Evolutionary conservation across 2,888 invertebrate genomes (phyloP).

Genomic region (Ypsolopha sequella): DNA sequence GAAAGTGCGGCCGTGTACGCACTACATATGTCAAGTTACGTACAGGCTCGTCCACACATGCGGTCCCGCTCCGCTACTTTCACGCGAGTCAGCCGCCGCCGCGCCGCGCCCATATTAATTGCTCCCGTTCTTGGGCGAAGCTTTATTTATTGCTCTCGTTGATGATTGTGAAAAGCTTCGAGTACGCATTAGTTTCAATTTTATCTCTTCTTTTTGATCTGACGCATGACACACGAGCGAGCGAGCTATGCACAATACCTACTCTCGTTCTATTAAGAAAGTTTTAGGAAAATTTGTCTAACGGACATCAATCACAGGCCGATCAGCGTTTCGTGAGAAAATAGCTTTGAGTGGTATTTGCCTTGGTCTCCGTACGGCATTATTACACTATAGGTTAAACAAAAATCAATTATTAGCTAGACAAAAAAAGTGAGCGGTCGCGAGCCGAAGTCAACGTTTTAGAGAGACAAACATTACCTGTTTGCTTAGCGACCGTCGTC

Average conservation of each 20-base stretch:
- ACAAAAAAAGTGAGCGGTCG: conserved; percentile 59
- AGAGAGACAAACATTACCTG: conserved; percentile 68
- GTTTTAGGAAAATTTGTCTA: conserved; percentile 24
- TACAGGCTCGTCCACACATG: conserved; percentile 15
- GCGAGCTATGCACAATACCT: not conserved
- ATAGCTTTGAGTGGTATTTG: conserved; percentile 35
- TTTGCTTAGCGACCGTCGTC: conserved; percentile 57
- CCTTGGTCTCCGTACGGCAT: conserved; percentile 41
- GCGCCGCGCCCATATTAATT: conserved; percentile 68
- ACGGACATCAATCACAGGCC: conserved; percentile 15
- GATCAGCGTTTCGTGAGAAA: conserved; percentile 42
- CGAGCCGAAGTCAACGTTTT: conserved; percentile 57
- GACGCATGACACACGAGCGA: conserved; percentile 49
- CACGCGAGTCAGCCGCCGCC: conserved; percentile 62
- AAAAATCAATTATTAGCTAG: conserved; percentile 64
- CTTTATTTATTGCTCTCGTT: conserved; percentile 64
- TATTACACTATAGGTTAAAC: conserved; percentile 51
- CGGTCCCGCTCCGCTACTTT: conserved; percentile 47
- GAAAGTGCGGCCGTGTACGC: conserved; percentile 8
- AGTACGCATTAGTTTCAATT: conserved; percentile 63
- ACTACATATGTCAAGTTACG: conserved; percentile 16
- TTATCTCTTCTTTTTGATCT: conserved; percentile 60
- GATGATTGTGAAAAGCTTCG: conserved; percentile 65
- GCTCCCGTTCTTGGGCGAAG: conserved; percentile 67
- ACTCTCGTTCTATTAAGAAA: not conserved